These are phyloP conservation scores for Liparis tanakae DNA, from an alignment of 2,797 vertebrate genomes.

Conservation along the genomic window DNA sequence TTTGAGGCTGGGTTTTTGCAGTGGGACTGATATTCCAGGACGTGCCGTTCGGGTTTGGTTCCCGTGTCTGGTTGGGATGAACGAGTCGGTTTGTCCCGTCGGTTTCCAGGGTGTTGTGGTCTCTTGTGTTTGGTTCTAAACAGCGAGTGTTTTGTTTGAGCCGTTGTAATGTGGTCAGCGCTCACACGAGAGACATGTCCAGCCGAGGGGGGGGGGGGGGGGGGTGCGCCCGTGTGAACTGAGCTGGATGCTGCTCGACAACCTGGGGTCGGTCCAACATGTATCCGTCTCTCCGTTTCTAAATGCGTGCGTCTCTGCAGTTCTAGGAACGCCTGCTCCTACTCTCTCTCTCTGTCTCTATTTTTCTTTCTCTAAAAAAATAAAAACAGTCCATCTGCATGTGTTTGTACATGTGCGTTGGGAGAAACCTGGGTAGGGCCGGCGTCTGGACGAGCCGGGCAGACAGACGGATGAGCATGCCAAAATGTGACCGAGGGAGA, in stretches of 20 bases:
- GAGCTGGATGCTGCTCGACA: background rate
- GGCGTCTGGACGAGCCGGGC: constrained; percentile 54
- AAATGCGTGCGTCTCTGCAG: constrained; percentile 42
- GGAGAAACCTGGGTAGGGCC: constrained; percentile 61
- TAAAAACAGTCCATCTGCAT: constrained; percentile 41
- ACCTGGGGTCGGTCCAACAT: constrained; percentile 24
- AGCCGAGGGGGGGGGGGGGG: constrained; percentile 21
- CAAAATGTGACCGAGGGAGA: constrained; percentile 67
- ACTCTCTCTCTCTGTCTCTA: constrained; percentile 6
- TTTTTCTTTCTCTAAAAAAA: constrained; percentile 14
- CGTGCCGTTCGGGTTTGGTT: constrained; percentile 40
- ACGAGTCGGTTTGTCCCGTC: constrained; percentile 44
- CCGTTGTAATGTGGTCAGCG: constrained; percentile 73
- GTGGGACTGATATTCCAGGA: constrained; percentile 21
- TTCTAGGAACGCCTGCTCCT: constrained; percentile 42
- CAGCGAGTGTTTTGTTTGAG: constrained; percentile 68
- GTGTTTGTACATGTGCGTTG: constrained; percentile 66
- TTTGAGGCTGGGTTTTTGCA: too few relatives aligned
- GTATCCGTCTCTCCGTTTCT: constrained; percentile 34
- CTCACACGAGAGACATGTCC: constrained; percentile 70
- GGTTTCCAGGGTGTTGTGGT: constrained; percentile 66
- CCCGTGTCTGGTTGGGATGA: constrained; percentile 53
- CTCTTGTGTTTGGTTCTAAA: constrained; percentile 64
- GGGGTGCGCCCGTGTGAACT: constrained; percentile 41
- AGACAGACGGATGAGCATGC: constrained; percentile 69